Conservation (phyloP, 2,888 invertebrate genomes). For the Lochmaea capreae region DNA sequence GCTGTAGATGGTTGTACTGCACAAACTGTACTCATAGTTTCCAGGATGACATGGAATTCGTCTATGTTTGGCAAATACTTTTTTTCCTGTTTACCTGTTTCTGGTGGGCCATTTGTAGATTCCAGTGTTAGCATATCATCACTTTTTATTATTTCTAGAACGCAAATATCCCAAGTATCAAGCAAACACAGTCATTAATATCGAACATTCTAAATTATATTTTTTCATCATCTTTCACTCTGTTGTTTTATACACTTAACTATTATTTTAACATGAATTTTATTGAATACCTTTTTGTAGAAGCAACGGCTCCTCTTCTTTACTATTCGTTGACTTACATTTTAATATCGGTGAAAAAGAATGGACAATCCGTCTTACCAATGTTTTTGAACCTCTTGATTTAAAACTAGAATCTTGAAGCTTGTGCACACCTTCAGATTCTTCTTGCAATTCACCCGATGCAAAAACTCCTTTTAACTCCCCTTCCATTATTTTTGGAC, state of each 20-base stretch:
- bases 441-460: background rate
- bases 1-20: background rate
- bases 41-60: background rate
- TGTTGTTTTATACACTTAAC: background rate
- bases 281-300: background rate
- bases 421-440: background rate
- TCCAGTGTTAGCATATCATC: background rate
- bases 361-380: background rate
- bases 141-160: background rate
- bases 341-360: background rate
- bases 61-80: background rate
- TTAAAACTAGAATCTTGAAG: background rate
- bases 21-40: constrained; percentile 2
- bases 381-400: background rate
- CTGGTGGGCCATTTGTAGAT: background rate
- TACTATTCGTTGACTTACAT: background rate
- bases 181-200: too few species aligned
- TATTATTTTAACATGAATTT: background rate
- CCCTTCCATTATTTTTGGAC: background rate
- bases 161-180: background rate
- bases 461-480: background rate
- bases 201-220: too few species aligned
- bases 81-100: background rate
- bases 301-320: background rate
- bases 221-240: background rate